A percentile compares a stretch with the other conserved stretches of the same genome.
Evolutionary conservation across 2,797 vertebrate species (phyloP).

Genomic region (Chelonia mydas): DNA sequence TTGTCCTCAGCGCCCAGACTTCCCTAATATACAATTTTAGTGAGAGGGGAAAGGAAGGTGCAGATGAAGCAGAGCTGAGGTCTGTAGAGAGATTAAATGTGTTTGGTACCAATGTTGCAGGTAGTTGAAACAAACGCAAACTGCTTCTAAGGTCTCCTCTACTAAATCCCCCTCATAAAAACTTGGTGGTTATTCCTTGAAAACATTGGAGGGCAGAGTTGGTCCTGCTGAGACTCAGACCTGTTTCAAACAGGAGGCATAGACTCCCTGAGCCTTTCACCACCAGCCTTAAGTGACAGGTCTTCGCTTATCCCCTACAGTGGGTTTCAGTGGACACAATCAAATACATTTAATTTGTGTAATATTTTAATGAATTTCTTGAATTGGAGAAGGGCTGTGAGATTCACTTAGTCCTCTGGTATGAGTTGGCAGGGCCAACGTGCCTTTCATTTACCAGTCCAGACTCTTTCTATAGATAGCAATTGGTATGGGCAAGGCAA

Average conservation of each 20-base stretch:
- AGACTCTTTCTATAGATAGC: not conserved
- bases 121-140: not conserved
- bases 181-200: not conserved
- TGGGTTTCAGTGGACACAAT: not conserved
- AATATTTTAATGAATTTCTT: not conserved
- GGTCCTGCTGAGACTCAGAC: not conserved
- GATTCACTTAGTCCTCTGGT: not conserved
- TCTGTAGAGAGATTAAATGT: not conserved
- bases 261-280: not conserved
- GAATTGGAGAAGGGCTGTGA: not conserved
- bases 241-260: not conserved
- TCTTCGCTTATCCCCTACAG: rapidly evolving
- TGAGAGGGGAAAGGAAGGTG: not conserved
- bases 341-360: not conserved
- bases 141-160: not conserved
- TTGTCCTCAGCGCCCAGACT: not conserved
- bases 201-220: not conserved
- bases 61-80: not conserved
- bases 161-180: not conserved
- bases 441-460: not conserved
- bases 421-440: not conserved
- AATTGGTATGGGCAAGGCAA: not conserved
- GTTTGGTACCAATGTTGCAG: not conserved
- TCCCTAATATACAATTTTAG: not conserved
- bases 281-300: not conserved